Conservation (phyloP, 2,797 vertebrate species). For the Myiothlypis coronata region DNA sequence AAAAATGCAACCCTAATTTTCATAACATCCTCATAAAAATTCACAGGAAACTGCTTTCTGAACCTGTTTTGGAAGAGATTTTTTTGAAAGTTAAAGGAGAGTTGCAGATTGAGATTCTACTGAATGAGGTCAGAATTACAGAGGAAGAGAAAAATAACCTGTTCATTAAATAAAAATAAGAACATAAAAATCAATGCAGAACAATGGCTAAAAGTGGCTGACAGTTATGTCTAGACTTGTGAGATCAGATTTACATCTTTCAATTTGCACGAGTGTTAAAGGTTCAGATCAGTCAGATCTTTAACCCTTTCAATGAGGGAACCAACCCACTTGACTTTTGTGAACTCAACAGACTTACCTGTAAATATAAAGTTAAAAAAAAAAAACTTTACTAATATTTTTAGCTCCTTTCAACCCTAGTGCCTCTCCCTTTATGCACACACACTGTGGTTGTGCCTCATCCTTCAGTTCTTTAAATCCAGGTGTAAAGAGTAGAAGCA, state of each 20-base stretch:
- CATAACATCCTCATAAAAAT: slow-evolving; percentile 61
- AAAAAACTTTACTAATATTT: background rate
- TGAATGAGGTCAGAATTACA: slow-evolving; percentile 2
- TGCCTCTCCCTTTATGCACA: background rate
- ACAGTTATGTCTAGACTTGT: background rate
- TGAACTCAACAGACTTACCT: background rate
- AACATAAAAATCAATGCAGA: slow-evolving; percentile 12
- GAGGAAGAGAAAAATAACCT: background rate
- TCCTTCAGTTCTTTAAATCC: background rate
- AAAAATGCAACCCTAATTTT: slow-evolving; percentile 57
- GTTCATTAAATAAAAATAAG: slow-evolving; percentile 10
- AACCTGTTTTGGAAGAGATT: slow-evolving; percentile 27
- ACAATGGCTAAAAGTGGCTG: background rate
- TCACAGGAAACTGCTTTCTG: slow-evolving; percentile 59
- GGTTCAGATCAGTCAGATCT: background rate
- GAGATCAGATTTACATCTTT: slow-evolving; percentile 30
- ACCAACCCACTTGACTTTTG: background rate
- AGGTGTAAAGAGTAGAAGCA: background rate
- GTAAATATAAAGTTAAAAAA: background rate
- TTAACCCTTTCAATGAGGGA: background rate
- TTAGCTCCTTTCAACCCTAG: background rate
- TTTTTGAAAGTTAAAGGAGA: slow-evolving; percentile 9
- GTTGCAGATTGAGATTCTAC: background rate
- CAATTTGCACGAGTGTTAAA: background rate
- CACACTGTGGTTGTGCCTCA: background rate